A percentile compares a stretch with the other conserved stretches of the same genome.
Evolutionary conservation across 2,888 invertebrate species (phyloP).

Genomic region (Cheilosia vulpina): DNA sequence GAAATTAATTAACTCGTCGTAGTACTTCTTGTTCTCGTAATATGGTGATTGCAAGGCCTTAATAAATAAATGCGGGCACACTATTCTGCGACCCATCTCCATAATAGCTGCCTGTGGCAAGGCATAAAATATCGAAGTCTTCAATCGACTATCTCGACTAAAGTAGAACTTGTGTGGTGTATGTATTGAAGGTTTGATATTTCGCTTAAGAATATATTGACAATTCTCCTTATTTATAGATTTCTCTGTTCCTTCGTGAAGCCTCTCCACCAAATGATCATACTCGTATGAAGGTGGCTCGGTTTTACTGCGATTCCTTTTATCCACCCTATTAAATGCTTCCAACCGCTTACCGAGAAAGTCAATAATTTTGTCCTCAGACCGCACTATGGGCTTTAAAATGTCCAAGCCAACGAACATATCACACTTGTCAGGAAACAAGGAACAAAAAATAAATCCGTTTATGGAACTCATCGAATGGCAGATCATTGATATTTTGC

Average conservation of each 20-base stretch:
- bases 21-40: slow-evolving; percentile 83
- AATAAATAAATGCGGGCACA: slow-evolving; percentile 86
- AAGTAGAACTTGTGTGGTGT: slow-evolving; percentile 87
- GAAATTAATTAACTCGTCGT: slow-evolving; percentile 84
- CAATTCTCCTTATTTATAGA: slow-evolving; percentile 86
- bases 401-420: slow-evolving; percentile 81
- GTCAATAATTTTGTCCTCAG: slow-evolving; percentile 76
- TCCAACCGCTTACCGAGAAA: slow-evolving; percentile 82
- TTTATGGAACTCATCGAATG: slow-evolving; percentile 89
- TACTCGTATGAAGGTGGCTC: slow-evolving; percentile 87
- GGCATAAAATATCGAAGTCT: slow-evolving; percentile 76
- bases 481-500: slow-evolving; percentile 87
- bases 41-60: slow-evolving; percentile 84
- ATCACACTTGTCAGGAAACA: slow-evolving; percentile 86
- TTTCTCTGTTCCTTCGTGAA: slow-evolving; percentile 85
- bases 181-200: slow-evolving; percentile 84
- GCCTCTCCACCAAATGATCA: slow-evolving; percentile 86
- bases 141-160: slow-evolving; percentile 87
- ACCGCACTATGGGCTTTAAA: slow-evolving; percentile 79
- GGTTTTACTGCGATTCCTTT: slow-evolving; percentile 79
- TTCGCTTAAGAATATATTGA: slow-evolving; percentile 85
- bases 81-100: slow-evolving; percentile 84
- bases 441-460: slow-evolving; percentile 86
- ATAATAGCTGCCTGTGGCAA: slow-evolving; percentile 83
- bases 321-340: slow-evolving; percentile 83